Conservation (phyloP, 2,888 invertebrate species). For the Cynaeus angustus region DNA sequence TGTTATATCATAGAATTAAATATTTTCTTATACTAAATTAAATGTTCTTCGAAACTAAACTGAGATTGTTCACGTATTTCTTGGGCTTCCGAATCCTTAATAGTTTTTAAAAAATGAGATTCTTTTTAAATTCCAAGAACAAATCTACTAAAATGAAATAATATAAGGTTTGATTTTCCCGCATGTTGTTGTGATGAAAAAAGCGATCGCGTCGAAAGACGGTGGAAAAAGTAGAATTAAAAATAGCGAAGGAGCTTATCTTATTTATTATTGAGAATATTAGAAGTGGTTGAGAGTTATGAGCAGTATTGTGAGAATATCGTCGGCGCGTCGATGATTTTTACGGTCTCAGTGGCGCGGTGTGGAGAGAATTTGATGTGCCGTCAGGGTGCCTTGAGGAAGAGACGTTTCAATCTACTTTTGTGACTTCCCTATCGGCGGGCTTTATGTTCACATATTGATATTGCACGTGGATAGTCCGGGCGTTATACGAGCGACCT, state of each 20-base stretch:
- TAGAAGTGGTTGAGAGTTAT: constrained; percentile 31
- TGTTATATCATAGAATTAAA: too few relatives aligned
- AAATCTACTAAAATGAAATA: too few relatives aligned
- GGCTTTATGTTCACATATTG: constrained; percentile 59
- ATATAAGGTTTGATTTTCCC: too few relatives aligned
- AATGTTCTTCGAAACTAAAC: too few relatives aligned
- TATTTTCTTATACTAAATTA: too few relatives aligned
- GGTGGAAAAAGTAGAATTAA: neutral
- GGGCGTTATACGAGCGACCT: constrained; percentile 59
- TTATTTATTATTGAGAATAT: constrained; percentile 36
- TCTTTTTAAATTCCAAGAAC: too few relatives aligned
- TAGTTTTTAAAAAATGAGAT: too few relatives aligned
- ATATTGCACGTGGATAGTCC: constrained; percentile 61
- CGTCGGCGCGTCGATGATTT: constrained; percentile 39
- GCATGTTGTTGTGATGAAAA: too few relatives aligned
- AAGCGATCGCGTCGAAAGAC: neutral
- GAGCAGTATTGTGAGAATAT: constrained; percentile 30
- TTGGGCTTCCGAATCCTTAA: too few relatives aligned
- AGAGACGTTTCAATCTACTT: constrained; percentile 53
- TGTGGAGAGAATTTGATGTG: constrained; percentile 46
- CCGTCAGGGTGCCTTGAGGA: constrained; percentile 40
- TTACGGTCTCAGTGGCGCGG: constrained; percentile 35
- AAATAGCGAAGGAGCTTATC: constrained; percentile 14
- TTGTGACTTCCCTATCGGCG: constrained; percentile 52
- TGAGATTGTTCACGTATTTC: too few relatives aligned